phyloP scores from a whole-genome alignment of 2,888 invertebrate species.

The Antheraea yamamai region DNA sequence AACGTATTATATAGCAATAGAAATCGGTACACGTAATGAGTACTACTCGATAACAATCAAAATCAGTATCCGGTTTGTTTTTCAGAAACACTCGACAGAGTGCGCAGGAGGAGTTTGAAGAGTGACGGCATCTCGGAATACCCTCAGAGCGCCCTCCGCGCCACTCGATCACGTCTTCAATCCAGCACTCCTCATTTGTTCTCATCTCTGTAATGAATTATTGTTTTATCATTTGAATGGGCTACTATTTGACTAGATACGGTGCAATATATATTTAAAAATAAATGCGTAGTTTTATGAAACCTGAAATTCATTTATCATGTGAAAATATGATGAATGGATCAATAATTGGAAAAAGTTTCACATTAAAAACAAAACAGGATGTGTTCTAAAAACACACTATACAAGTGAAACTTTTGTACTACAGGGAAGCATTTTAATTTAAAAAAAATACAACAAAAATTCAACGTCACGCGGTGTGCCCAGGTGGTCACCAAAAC shows the following conservation, averaged over 20 bases:
- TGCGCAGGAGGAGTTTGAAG: slow-evolving; percentile 7
- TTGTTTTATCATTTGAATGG: background rate
- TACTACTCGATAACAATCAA: slow-evolving; percentile 1
- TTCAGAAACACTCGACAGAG: slow-evolving; percentile 9
- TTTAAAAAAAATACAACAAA: no score
- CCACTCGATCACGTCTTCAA: slow-evolving; percentile 14
- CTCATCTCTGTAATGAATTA: background rate
- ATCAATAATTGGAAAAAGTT: no score
- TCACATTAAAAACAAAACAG: no score
- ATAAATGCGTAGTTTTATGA: no score
- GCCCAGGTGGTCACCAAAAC: no score
- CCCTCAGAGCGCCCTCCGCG: background rate
- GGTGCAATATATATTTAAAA: no score
- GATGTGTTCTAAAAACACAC: no score
- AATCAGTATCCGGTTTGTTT: slow-evolving; percentile 14
- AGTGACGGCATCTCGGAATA: background rate
- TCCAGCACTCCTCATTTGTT: slow-evolving; percentile 10
- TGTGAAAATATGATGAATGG: no score
- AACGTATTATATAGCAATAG: background rate
- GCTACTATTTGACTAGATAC: slow-evolving; percentile 12
- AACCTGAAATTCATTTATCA: no score
- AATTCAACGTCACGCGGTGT: no score
- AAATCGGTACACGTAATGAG: slow-evolving; percentile 1
- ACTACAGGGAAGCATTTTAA: no score
- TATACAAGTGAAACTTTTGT: no score